A percentile compares a stretch with the other conserved stretches of the same genome.
These are phyloP conservation scores for Numenius arquata DNA, from an alignment of 2,113 vertebrate genomes.

Conservation along the genomic window DNA sequence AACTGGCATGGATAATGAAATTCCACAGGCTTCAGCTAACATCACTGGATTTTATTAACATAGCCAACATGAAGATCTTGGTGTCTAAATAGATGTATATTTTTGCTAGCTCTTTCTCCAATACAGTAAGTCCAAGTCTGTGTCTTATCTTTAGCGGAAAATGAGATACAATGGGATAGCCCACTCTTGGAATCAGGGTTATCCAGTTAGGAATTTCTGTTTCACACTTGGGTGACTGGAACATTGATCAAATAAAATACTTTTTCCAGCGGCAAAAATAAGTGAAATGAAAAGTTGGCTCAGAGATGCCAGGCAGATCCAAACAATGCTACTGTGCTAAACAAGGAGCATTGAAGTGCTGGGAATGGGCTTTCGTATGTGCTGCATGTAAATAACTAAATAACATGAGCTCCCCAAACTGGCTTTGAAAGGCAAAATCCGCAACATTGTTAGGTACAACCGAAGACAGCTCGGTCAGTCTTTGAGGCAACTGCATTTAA, in stretches of 20 bases:
- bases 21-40: not conserved
- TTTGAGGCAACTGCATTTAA: not conserved
- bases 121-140: not conserved
- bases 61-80: not conserved
- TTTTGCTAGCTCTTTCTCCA: not conserved
- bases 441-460: not conserved
- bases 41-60: not conserved
- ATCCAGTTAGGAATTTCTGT: slow-evolving; percentile 40
- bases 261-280: slow-evolving; percentile 10
- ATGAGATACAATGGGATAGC: not conserved
- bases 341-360: not conserved
- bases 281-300: slow-evolving; percentile 1
- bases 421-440: not conserved
- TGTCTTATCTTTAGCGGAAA: not conserved
- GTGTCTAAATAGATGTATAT: not conserved
- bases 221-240: slow-evolving; percentile 17
- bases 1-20: not conserved
- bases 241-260: slow-evolving; percentile 15
- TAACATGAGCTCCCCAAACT: not conserved
- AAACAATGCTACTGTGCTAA: not conserved
- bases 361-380: not conserved
- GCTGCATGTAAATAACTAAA: slow-evolving; percentile 7
- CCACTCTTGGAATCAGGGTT: not conserved
- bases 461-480: not conserved
- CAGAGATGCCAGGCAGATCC: not conserved